Conservation (phyloP, 1,140 invertebrate genomes). For the Epicauta chinensis region DNA sequence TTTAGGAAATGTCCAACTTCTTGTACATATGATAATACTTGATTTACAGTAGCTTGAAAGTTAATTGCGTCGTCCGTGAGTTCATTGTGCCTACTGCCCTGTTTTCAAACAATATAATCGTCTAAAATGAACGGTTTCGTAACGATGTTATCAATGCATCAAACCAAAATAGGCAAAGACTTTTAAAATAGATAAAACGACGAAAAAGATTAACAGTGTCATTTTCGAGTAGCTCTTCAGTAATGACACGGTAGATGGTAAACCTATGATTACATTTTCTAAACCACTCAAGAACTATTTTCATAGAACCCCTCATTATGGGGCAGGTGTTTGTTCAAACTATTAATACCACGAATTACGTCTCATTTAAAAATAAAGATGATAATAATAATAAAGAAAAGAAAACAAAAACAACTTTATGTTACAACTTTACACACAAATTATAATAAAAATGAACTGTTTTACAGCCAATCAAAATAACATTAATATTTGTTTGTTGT, state of each 20-base stretch:
- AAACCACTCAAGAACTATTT: slow-evolving; percentile 16
- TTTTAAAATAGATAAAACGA: no score
- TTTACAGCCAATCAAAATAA: slow-evolving; percentile 17
- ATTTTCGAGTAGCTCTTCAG: slow-evolving; percentile 21
- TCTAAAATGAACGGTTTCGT: background rate
- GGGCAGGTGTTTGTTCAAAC: slow-evolving; percentile 19
- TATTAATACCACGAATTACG: slow-evolving; percentile 25
- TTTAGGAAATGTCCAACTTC: no score
- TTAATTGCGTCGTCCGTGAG: no score
- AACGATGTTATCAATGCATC: no score
- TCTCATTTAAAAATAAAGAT: no score
- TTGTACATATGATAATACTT: no score
- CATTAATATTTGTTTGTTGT: slow-evolving; percentile 8
- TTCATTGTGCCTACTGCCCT: no score
- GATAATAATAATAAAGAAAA: no score
- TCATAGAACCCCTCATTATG: slow-evolving; percentile 25
- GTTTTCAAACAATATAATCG: background rate
- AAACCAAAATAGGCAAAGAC: no score
- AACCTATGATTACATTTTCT: slow-evolving; percentile 19
- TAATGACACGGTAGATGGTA: slow-evolving; percentile 18
- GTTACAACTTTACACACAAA: slow-evolving; percentile 16
- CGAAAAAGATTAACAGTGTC: slow-evolving; percentile 10
- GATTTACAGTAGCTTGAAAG: no score
- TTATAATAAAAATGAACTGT: slow-evolving; percentile 15
- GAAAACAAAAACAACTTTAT: slow-evolving; percentile 4